These are phyloP conservation scores for Cosmorhoe ocellata DNA, from an alignment of 2,888 invertebrate genomes.

Conservation along the genomic window DNA sequence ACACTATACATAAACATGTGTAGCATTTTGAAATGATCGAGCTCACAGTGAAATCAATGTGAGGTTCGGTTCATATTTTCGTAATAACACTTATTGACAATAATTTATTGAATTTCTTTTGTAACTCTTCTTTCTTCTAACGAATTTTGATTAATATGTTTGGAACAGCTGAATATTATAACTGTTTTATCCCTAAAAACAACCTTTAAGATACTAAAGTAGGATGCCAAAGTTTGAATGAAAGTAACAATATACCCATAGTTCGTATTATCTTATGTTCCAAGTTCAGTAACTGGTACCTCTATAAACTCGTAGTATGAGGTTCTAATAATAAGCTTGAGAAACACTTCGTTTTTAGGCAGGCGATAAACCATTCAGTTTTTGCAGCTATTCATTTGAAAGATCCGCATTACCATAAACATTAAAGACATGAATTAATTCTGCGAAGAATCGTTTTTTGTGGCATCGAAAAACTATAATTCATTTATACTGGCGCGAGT, in stretches of 20 bases:
- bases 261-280: too few species aligned
- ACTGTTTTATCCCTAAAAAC: too few species aligned
- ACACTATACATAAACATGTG: too few species aligned
- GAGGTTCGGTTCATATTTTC: too few species aligned
- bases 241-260: too few species aligned
- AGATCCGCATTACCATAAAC: conserved; percentile 33
- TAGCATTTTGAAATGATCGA: too few species aligned
- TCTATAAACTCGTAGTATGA: conserved; percentile 17
- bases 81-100: too few species aligned
- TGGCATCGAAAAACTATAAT: conserved; percentile 13
- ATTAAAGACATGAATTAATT: conserved; percentile 31
- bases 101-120: background rate
- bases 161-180: too few species aligned
- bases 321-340: conserved; percentile 26
- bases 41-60: too few species aligned
- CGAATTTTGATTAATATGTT: too few species aligned
- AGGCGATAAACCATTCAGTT: conserved; percentile 20
- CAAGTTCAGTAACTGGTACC: conserved; percentile 1
- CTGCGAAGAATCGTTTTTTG: conserved; percentile 24
- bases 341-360: conserved; percentile 27
- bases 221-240: too few species aligned
- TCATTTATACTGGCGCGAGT: conserved; percentile 9
- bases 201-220: too few species aligned
- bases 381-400: conserved; percentile 32
- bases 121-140: background rate